Conservation (phyloP, 2,113 vertebrate species). For the Hyaena hyaena region DNA sequence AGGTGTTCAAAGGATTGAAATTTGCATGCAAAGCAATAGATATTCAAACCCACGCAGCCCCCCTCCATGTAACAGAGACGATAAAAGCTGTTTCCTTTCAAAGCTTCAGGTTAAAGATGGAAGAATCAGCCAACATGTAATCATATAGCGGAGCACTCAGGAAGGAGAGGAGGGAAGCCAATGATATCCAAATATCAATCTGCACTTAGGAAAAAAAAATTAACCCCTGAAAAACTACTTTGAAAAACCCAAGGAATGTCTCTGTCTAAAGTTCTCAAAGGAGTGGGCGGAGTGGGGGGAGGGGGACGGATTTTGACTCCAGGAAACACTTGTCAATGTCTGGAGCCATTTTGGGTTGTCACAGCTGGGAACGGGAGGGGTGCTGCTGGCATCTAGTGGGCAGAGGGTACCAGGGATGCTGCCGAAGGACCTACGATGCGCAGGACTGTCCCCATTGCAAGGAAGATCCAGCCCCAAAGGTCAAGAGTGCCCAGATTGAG, state of each 20-base stretch:
- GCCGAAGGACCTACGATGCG: accelerated
- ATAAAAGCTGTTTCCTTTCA: slow-evolving; percentile 73
- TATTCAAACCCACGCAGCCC: slow-evolving; percentile 32
- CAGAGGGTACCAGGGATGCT: background rate
- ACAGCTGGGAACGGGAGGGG: background rate
- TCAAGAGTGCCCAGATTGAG: accelerated
- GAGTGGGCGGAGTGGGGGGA: accelerated
- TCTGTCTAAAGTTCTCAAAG: background rate
- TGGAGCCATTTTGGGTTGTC: background rate
- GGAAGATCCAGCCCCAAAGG: accelerated
- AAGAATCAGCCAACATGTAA: slow-evolving; percentile 71
- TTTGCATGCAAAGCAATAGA: slow-evolving; percentile 63
- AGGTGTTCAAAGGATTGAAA: slow-evolving; percentile 68
- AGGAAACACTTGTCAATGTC: background rate
- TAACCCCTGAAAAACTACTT: slow-evolving; percentile 48
- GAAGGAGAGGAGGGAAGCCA: slow-evolving; percentile 22
- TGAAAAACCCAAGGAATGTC: background rate
- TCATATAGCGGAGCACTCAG: slow-evolving; percentile 32
- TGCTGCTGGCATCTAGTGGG: background rate
- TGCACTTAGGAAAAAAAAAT: background rate
- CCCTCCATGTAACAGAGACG: slow-evolving; percentile 73
- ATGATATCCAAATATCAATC: slow-evolving; percentile 69
- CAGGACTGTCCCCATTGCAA: background rate
- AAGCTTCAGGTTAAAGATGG: slow-evolving; percentile 66
- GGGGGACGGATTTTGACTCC: too few species aligned